Base-by-base conservation (phyloP, 2,888 invertebrate species). In the Galerucella pusilla region DNA sequence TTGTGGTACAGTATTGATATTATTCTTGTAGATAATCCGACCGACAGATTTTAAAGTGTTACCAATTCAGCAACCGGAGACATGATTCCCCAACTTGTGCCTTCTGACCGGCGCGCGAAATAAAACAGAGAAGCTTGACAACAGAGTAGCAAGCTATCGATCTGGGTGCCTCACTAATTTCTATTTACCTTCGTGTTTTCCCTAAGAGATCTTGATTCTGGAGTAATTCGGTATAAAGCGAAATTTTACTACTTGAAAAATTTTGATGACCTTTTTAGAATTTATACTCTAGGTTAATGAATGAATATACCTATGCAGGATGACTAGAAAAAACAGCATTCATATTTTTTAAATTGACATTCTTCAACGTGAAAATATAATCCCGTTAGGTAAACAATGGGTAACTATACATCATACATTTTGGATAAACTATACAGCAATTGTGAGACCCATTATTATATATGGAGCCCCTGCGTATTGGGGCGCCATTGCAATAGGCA, bases 71-170 rank as follows among this genome's bases (percentile, higher is more conserved):
- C 57, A 57, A 3, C 57, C 52, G 6, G 52, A 52, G 52, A n/a
- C 52, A 20, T 20, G 57, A 57, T 57, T 57, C 57, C 57, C 57
- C 57, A 57, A 57, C 57, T 57, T 57, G n/a, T 54, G 54, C 54
- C 54, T 54, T 54, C 57, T 57, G 57, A 57, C 57, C 57, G 57
- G 57, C 57, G 57, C 57, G 57, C 57, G 57, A 57, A 57, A 57
- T 57, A 57, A 57, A 57, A 20, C 57, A 11, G 57, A 57, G 57
- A 10, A 57, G 57, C 57, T 57, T 57, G 57, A 57, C 57, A 54
- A 54, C 16, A 54, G 16, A 54, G 16, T n/a, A 54, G 54, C 54
- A 57, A 57, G 57, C 57, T 57, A 57, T 57, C 16, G 57, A 57
- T 57, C 57, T 57, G 57, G 20, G 20, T 57, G 57, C 20, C 20